Evolutionary conservation across 2,113 vertebrate species (phyloP), one percentile per base, ranked within the genome.

Genomic region (Silurus glanis): DNA sequence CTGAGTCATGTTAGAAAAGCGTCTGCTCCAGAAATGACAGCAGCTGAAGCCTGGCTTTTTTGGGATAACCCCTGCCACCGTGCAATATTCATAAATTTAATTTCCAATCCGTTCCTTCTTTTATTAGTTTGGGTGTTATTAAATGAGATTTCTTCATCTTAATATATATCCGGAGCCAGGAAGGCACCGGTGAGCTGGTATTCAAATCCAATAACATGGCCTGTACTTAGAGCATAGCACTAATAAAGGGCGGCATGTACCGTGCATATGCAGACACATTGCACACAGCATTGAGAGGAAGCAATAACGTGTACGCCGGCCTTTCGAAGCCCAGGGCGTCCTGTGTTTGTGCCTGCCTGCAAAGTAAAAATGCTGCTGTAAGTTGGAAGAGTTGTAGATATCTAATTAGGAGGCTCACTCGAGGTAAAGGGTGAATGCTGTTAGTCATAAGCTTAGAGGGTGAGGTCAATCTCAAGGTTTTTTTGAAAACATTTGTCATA

Each of bases 41-140:
- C 97, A 97, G 96, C 97, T 95, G 90, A 89, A 94, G 96, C 93
- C 95, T 92, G 91, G 91, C 93, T 95, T 96, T 97, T 94, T 96
- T 82, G 87, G 89, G 95, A 95, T 97, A 95, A 95, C 96, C 96
- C 95, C 96, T 96, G 94, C 95, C 95, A 93, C 96, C 94, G 93
- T 96, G 97, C 96, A 98, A 98, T 99, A 99, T 98, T 98, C 97
- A 98, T 97, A 97, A 98, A 98, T 98, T 96, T 96, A 98, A 99
- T 98, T 98, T 97, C 93, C 95, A 97, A 96, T 96, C 97, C 96
- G 96, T 96, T 95, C 96, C 97, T 87, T 94, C 97, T 97, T 98
- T 99, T 99, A 99, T 99, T 99, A 98, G 97, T 98, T 98, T 98
- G 95, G 96, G 94, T 98, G 96, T 99, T 99, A 99, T 99, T 99